A percentile compares a stretch with the other conserved stretches of the same genome.
Conservation (phyloP, 2,888 invertebrate genomes). For the Vannuccia rotundouncinata region DNA sequence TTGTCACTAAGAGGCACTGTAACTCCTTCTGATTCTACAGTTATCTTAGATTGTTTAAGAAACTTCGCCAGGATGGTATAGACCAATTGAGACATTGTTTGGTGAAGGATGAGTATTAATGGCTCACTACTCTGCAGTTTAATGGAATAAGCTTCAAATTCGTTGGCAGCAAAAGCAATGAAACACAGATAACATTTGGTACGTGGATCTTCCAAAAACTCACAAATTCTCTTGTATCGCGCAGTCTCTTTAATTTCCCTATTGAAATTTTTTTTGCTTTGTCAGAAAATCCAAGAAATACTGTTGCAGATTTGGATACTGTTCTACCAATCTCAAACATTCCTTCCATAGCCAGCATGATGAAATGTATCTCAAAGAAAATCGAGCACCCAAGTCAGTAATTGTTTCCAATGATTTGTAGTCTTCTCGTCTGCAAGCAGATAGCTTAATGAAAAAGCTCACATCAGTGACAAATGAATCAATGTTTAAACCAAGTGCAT, state of each 20-base stretch:
- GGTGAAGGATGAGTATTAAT: background rate
- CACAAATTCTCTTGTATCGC: conserved; percentile 18
- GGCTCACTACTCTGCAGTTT: conserved; percentile 10
- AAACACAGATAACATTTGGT: background rate
- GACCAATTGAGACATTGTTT: background rate
- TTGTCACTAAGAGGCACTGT: background rate
- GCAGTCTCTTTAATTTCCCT: background rate
- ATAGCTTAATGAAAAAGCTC: conserved; percentile 25
- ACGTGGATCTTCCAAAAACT: conserved; percentile 18
- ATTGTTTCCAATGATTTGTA: background rate
- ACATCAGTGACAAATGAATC: background rate
- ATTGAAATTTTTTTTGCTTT: background rate
- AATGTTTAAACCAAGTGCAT: conserved; percentile 12
- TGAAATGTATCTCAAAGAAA: background rate
- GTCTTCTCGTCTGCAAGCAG: conserved; percentile 13
- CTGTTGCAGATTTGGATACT: background rate
- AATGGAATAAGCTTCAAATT: conserved; percentile 19
- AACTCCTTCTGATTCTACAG: conserved; percentile 10
- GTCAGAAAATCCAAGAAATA: conserved; percentile 29
- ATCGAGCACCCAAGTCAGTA: conserved; percentile 8
- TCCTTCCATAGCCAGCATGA: conserved; percentile 12
- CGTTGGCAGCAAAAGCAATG: conserved; percentile 7
- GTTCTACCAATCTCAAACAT: conserved; percentile 17
- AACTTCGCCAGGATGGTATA: background rate
- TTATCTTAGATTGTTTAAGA: background rate